Conservation (phyloP, 2,888 invertebrate species). For the Hylaea fasciaria region DNA sequence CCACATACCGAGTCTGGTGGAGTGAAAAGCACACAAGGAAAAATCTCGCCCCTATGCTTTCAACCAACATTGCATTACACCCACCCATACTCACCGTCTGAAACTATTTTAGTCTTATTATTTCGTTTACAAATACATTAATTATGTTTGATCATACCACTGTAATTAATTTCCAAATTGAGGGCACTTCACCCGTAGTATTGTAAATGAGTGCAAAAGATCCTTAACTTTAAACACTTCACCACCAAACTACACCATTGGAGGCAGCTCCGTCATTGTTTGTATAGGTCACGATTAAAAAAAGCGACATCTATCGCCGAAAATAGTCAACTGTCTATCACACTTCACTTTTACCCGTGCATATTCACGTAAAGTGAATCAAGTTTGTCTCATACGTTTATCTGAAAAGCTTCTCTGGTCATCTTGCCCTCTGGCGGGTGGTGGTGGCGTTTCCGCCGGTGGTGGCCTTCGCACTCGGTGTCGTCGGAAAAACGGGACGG, state of each 20-base stretch:
- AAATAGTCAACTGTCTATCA: conserved; percentile 19
- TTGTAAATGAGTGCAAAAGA: neutral
- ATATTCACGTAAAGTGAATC: conserved; percentile 43
- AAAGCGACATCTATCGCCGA: conserved; percentile 13
- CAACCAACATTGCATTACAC: neutral
- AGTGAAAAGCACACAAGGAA: conserved; percentile 9
- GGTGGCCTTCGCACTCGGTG: conserved; percentile 85
- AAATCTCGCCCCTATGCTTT: conserved; percentile 4
- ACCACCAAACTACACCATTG: neutral
- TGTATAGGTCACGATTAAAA: conserved; percentile 3
- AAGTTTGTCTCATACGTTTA: conserved; percentile 87
- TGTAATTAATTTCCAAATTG: conserved; percentile 1
- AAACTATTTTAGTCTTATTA: conserved; percentile 3
- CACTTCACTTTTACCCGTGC: conserved; percentile 39
- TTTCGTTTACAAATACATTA: conserved; percentile 9
- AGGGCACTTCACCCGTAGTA: neutral
- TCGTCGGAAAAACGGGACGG: conserved; percentile 94
- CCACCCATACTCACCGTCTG: neutral
- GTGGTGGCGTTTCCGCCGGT: conserved; percentile 74
- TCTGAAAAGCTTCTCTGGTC: conserved; percentile 90
- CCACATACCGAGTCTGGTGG: neutral
- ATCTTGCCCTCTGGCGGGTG: conserved; percentile 76
- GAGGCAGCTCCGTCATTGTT: too few relatives aligned
- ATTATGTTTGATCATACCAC: neutral
- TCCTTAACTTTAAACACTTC: neutral